Conservation (phyloP, 2,888 invertebrate species). For the Penaeus monodon region DNA sequence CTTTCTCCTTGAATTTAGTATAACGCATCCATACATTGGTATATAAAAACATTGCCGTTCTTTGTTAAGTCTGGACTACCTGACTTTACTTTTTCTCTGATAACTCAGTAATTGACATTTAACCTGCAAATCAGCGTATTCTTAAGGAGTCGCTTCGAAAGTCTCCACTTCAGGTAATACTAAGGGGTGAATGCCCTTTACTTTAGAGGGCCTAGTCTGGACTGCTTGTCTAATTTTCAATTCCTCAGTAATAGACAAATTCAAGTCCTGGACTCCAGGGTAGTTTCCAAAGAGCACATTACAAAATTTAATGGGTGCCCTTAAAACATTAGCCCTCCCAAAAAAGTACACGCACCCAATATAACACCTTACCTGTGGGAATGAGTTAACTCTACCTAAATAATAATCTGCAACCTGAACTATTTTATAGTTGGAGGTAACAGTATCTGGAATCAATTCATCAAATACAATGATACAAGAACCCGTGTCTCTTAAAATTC, state of each 20-base stretch:
- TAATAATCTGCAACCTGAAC: not conserved
- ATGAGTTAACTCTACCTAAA: not conserved
- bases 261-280: not conserved
- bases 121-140: not conserved
- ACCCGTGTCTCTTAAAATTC: not conserved
- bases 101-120: not conserved
- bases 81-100: not conserved
- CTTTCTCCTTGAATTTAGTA: not conserved
- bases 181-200: not conserved
- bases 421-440: too few relatives aligned
- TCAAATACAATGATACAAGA: too few relatives aligned
- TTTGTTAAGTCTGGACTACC: not conserved
- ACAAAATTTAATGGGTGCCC: constrained; percentile 18
- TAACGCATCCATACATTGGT: not conserved
- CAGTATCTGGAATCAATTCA: too few relatives aligned
- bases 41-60: not conserved
- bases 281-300: not conserved
- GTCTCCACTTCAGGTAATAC: not conserved
- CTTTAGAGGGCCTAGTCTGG: not conserved
- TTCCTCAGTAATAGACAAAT: not conserved
- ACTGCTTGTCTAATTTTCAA: not conserved
- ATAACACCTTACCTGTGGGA: not conserved
- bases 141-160: not conserved
- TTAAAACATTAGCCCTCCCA: not conserved
- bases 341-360: not conserved